Conservation (phyloP, 2,113 vertebrate species). For the Pholis gunnellus region DNA sequence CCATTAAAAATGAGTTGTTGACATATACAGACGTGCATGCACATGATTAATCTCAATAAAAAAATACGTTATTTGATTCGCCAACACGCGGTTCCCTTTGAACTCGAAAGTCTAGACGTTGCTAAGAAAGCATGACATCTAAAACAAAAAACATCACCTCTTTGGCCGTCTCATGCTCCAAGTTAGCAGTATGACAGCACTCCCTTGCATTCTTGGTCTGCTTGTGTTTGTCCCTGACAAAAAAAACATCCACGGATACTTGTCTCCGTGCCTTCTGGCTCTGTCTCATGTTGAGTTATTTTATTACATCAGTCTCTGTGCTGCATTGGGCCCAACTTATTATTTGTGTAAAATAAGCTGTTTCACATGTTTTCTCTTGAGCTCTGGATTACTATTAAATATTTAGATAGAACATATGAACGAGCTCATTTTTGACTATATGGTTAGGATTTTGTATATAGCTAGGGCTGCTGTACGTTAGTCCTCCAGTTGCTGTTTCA, state of each 20-base stretch:
- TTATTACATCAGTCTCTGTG: neutral
- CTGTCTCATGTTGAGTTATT: conserved; percentile 11
- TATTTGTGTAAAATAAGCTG: conserved; percentile 18
- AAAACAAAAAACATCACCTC: conserved; percentile 69
- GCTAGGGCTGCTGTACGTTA: neutral
- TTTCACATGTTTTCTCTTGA: conserved; percentile 33
- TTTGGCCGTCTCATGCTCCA: conserved; percentile 45
- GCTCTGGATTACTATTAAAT: conserved; percentile 3
- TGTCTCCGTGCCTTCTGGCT: conserved; percentile 39
- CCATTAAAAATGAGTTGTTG: conserved; percentile 33
- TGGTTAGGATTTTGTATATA: conserved; percentile 6
- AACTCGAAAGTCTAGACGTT: conserved; percentile 73
- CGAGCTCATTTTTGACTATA: neutral
- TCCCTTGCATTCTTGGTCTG: conserved; percentile 54
- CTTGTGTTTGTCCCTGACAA: conserved; percentile 64
- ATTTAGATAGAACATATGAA: conserved; percentile 17
- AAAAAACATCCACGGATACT: conserved; percentile 27
- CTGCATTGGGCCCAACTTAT: conserved; percentile 4
- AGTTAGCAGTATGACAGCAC: conserved; percentile 67
- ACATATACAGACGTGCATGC: conserved; percentile 33
- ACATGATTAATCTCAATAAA: conserved; percentile 40
- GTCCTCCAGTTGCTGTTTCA: neutral
- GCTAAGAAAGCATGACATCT: conserved; percentile 69
- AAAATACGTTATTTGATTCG: conserved; percentile 52
- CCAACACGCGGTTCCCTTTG: conserved; percentile 56